Evolutionary conservation across 2,888 invertebrate species (phyloP).

Genomic region (Griposia aprilina): DNA sequence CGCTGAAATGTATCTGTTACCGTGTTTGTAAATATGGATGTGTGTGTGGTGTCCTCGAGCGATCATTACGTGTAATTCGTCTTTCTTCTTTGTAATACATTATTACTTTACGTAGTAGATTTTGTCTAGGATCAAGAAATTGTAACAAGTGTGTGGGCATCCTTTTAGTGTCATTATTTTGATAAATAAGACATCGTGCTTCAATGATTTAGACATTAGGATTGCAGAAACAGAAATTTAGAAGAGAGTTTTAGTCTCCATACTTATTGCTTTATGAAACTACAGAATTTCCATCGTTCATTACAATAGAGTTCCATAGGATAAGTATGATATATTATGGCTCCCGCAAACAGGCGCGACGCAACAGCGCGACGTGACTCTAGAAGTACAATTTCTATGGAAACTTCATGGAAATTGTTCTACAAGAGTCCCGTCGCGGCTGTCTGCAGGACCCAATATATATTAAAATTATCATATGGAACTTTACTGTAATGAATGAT

Average conservation of each 20-base stretch:
- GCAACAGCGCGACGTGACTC: too few relatives aligned
- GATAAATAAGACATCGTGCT: background rate
- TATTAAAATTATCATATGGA: background rate
- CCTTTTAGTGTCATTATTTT: slow-evolving; percentile 3
- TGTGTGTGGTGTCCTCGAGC: slow-evolving; percentile 26
- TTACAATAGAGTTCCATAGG: background rate
- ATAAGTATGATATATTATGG: background rate
- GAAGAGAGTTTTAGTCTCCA: background rate
- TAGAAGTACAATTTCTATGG: too few relatives aligned
- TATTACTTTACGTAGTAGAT: slow-evolving; percentile 1
- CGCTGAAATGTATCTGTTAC: slow-evolving; percentile 57
- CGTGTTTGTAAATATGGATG: slow-evolving; percentile 33
- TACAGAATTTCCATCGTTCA: background rate
- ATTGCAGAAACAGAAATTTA: background rate
- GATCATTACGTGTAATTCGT: slow-evolving; percentile 38
- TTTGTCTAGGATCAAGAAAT: background rate
- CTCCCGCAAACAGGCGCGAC: too few relatives aligned
- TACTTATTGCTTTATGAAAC: too few relatives aligned
- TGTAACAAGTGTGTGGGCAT: background rate
- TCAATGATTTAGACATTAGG: background rate
- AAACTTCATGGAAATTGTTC: too few relatives aligned
- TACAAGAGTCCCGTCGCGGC: too few relatives aligned
- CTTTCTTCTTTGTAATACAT: slow-evolving; percentile 2
- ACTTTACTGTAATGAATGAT: background rate
- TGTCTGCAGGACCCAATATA: too few relatives aligned